Conservation (phyloP, 2,888 invertebrate genomes). For the Acrobasis repandana region DNA sequence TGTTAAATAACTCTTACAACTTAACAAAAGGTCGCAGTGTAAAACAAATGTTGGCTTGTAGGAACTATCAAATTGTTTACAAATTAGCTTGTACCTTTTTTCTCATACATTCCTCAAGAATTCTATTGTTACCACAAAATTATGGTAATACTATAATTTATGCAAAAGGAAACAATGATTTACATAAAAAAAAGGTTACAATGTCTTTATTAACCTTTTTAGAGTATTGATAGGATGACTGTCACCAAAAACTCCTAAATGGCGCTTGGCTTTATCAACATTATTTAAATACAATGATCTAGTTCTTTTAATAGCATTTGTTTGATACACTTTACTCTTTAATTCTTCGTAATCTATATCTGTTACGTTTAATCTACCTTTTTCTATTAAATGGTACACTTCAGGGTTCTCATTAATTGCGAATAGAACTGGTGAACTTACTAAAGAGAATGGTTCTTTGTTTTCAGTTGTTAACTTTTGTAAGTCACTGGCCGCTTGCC, state of each 20-base stretch:
- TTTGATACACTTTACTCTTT: slow-evolving; percentile 62
- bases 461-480: slow-evolving; percentile 79
- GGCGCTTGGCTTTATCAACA: slow-evolving; percentile 59
- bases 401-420: slow-evolving; percentile 89
- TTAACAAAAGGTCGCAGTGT: not conserved
- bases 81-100: slow-evolving; percentile 15
- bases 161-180: slow-evolving; percentile 4
- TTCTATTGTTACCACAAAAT: slow-evolving; percentile 15
- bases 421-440: slow-evolving; percentile 92
- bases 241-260: slow-evolving; percentile 62
- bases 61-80: slow-evolving; percentile 18
- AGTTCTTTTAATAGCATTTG: slow-evolving; percentile 64
- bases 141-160: slow-evolving; percentile 11
- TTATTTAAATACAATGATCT: slow-evolving; percentile 57
- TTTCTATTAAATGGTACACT: slow-evolving; percentile 81
- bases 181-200: slow-evolving; percentile 37
- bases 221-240: slow-evolving; percentile 64
- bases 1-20: slow-evolving; percentile 8
- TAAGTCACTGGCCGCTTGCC: slow-evolving; percentile 85
- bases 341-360: slow-evolving; percentile 84
- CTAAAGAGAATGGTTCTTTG: slow-evolving; percentile 85
- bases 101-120: slow-evolving; percentile 21
- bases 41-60: slow-evolving; percentile 12
- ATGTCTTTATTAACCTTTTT: slow-evolving; percentile 63
- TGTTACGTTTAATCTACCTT: slow-evolving; percentile 81